phyloP scores from a whole-genome alignment of 2,113 vertebrate species.

The Ictalurus furcatus region DNA sequence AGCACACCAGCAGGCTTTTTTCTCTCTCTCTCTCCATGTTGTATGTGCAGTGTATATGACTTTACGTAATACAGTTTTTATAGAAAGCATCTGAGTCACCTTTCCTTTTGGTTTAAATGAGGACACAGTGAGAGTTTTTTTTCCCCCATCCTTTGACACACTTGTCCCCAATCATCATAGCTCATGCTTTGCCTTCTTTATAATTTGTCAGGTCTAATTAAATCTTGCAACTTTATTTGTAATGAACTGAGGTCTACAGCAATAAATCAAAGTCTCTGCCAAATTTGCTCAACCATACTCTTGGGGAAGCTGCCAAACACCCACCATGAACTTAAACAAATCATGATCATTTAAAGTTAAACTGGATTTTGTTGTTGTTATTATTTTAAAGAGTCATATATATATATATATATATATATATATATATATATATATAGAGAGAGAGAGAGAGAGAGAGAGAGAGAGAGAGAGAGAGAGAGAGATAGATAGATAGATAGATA shows the following conservation, averaged over 20 bases:
- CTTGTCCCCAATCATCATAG: not conserved
- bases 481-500: too few species aligned
- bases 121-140: not conserved
- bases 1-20: not conserved
- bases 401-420: too few species aligned
- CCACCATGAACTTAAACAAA: conserved; percentile 15
- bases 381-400: not conserved
- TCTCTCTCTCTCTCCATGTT: not conserved
- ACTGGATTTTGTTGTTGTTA: not conserved
- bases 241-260: conserved; percentile 83
- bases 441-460: too few species aligned
- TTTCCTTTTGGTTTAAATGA: not conserved
- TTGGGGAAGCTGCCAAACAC: conserved; percentile 10
- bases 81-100: not conserved
- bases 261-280: conserved; percentile 77
- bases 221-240: conserved; percentile 79
- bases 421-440: too few species aligned
- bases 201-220: conserved; percentile 78
- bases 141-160: not conserved
- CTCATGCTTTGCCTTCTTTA: conserved; percentile 58
- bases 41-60: too few species aligned
- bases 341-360: conserved; percentile 7
- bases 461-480: too few species aligned
- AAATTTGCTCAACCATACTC: conserved; percentile 19
- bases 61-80: not conserved